These are phyloP conservation scores for Columba guinea DNA, from an alignment of 2,797 vertebrate genomes.

Conservation along the genomic window DNA sequence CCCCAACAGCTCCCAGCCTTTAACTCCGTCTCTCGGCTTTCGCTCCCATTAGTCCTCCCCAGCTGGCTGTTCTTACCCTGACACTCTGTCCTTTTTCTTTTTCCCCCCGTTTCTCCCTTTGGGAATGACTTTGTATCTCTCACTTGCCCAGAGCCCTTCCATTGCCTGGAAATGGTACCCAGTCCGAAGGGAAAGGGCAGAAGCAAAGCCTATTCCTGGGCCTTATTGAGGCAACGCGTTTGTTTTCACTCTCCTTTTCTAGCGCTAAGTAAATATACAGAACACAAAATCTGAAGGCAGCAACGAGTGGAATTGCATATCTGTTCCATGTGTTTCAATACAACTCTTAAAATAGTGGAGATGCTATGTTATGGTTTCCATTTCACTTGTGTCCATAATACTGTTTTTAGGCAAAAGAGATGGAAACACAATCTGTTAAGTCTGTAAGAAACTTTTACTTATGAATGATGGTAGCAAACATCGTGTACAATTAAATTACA, in stretches of 20 bases:
- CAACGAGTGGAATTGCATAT: neutral
- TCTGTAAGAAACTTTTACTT: constrained; percentile 48
- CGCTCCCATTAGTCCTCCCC: neutral
- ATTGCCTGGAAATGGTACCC: neutral
- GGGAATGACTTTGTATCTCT: neutral
- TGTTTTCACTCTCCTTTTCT: constrained; percentile 48
- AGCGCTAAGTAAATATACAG: constrained; percentile 21
- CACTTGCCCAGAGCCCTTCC: neutral
- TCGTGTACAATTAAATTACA: neutral
- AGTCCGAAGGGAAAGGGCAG: neutral
- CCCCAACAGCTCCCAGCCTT: neutral
- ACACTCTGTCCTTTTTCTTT: neutral
- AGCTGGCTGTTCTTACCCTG: neutral
- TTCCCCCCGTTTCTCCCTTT: neutral
- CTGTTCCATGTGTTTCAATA: constrained; percentile 44
- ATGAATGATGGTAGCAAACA: constrained; percentile 33
- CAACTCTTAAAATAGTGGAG: constrained; percentile 36
- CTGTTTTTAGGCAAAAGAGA: constrained; percentile 31
- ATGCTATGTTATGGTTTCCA: constrained; percentile 35
- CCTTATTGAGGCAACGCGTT: neutral
- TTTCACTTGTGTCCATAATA: neutral
- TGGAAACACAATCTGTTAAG: constrained; percentile 66
- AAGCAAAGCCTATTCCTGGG: neutral
- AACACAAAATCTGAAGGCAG: constrained; percentile 40
- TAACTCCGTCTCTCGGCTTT: neutral